Conservation (phyloP, 2,113 vertebrate species). For the Sorex araneus region DNA sequence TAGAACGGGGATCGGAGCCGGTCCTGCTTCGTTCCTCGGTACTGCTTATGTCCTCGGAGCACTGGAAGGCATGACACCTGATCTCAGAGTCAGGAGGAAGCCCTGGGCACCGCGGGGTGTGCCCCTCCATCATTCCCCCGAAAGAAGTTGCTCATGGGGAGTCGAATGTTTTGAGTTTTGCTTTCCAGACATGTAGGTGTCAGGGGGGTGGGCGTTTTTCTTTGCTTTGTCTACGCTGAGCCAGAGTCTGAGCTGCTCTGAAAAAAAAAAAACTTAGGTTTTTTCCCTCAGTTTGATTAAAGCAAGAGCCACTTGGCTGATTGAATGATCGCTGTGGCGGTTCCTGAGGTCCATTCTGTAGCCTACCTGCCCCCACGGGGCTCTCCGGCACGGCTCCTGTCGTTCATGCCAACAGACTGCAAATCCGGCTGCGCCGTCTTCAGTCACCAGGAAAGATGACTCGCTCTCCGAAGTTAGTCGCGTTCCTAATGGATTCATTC, state of each 20-base stretch:
- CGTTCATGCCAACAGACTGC: constrained; percentile 68
- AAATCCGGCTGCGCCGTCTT: constrained; percentile 66
- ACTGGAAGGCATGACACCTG: no score
- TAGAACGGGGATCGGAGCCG: no score
- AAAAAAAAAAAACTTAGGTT: no score
- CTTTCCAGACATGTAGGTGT: background rate
- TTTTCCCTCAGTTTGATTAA: background rate
- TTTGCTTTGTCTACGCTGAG: background rate
- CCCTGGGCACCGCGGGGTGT: no score
- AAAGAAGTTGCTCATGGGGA: background rate
- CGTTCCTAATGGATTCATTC: constrained; percentile 85
- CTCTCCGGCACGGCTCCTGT: constrained; percentile 59
- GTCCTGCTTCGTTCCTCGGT: no score
- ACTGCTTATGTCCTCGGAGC: no score
- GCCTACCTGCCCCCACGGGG: constrained; percentile 1
- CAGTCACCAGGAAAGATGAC: constrained; percentile 84
- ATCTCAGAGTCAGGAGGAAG: no score
- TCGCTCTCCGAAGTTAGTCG: constrained; percentile 84
- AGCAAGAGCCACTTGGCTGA: constrained; percentile 31
- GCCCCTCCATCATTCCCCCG: no score
- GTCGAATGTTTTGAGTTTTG: background rate
- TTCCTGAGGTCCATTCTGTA: constrained; percentile 6
- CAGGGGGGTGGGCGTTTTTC: background rate
- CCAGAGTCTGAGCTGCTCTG: background rate
- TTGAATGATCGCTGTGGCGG: background rate